Evolutionary conservation across 2,888 invertebrate genomes (phyloP), one percentile per base, ranked within the genome.

Genomic region (Sthenelais limicola): DNA sequence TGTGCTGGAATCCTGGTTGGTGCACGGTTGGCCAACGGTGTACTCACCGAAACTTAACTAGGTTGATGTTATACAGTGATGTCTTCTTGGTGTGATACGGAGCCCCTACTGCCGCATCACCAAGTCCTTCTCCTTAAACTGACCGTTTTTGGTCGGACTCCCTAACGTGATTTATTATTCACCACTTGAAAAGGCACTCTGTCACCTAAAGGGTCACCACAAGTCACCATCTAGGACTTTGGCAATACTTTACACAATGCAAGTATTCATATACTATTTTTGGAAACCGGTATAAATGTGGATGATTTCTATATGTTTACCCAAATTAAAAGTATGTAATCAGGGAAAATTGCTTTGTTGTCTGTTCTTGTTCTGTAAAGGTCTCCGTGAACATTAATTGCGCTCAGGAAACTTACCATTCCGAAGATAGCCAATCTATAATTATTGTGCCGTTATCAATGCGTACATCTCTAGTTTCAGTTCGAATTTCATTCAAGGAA

Each of bases 251-350:
- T 54, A 71, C 62, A 71, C 71, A 71, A 66, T 80, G 82, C 82
- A 81, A 81, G 81, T 82, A 82, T 82, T 82, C 80, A 82, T 83
- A 83, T 73, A 73, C 70, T 73, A 73, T 73, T 73, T 73, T 73
- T 73, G 67, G 73, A 73, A 73, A 68, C 52, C 43, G 51, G 66
- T 71, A 74, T 71, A 71, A 71, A 70, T 71, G 71, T 74, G 66
- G 71, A 73, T 74, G 67, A 71, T 74, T 74, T 72, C 68, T 74
- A 68, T 66, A 73, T 74, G 74, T 74, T 74, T 74, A 74, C 74
- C 62, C 68, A 74, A 74, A n/a, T n/a, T 74, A 74, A 74, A 74
- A 51, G 56, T 70, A 70, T 56, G 52, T 70, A 70, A 70, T 54
- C 70, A 52, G 54, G 38, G 51, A 70, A 38, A 32, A 7, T 5